Evolutionary conservation across 2,113 vertebrate species (phyloP).

Genomic region (Microcebus griseorufus): DNA sequence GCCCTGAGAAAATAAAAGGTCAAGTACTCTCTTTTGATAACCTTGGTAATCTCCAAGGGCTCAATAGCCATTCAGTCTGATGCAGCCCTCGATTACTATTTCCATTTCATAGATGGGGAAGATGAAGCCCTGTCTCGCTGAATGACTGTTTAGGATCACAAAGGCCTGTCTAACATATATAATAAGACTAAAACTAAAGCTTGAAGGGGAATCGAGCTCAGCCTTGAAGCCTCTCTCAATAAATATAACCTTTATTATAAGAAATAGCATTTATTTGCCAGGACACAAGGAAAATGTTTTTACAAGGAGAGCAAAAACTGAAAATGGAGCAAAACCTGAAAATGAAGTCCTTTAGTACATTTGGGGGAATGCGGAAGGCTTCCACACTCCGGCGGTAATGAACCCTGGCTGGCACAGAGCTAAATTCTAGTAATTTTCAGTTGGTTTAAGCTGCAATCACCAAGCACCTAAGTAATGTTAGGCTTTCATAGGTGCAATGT

Average conservation of each 20-base stretch:
- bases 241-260: background rate
- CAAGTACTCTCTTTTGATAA: conserved; percentile 44
- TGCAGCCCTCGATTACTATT: background rate
- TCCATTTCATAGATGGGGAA: background rate
- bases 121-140: background rate
- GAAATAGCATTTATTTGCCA: background rate
- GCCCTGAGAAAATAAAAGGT: conserved; percentile 8
- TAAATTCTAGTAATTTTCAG: conserved; percentile 8
- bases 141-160: background rate
- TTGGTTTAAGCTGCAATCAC: background rate
- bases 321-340: background rate
- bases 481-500: background rate
- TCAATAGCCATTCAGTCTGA: background rate
- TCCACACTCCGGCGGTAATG: background rate
- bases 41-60: conserved; percentile 12
- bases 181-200: background rate
- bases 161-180: background rate
- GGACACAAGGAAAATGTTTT: background rate
- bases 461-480: background rate
- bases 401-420: background rate
- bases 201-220: background rate
- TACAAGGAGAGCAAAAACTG: background rate
- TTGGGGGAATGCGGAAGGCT: background rate
- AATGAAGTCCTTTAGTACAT: background rate
- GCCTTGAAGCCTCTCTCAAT: background rate